Evolutionary conservation across 2,888 invertebrate species (phyloP).

Genomic region (Acleris cristana): DNA sequence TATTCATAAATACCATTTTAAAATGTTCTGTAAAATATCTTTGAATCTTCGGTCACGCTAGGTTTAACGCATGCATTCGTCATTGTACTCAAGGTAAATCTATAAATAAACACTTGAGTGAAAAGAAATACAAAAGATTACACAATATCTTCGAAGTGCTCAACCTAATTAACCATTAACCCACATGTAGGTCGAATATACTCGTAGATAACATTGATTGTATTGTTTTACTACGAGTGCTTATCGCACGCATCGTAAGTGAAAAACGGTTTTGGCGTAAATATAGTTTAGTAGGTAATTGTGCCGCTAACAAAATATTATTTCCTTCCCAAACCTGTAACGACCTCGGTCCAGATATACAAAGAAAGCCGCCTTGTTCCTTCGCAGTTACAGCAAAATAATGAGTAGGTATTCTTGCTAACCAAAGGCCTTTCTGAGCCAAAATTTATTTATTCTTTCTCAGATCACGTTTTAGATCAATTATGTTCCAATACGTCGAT

Average conservation of each 20-base stretch:
- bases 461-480: no score
- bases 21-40: no score
- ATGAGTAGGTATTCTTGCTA: not conserved
- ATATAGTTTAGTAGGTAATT: slow-evolving; percentile 12
- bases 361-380: not conserved
- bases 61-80: slow-evolving; percentile 19
- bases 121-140: slow-evolving; percentile 56
- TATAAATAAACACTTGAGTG: slow-evolving; percentile 34
- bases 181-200: slow-evolving; percentile 64
- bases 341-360: slow-evolving; percentile 14
- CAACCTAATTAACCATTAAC: slow-evolving; percentile 74
- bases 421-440: not conserved
- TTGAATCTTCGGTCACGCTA: not conserved
- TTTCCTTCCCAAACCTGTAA: slow-evolving; percentile 4
- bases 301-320: slow-evolving; percentile 11
- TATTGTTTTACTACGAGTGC: slow-evolving; percentile 57
- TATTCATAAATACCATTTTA: no score
- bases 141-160: slow-evolving; percentile 57
- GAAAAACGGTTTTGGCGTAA: slow-evolving; percentile 15
- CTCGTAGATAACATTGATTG: slow-evolving; percentile 67
- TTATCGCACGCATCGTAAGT: slow-evolving; percentile 30
- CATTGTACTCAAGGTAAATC: slow-evolving; percentile 34
- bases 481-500: no score
- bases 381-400: not conserved
- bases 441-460: no score